Evolutionary conservation across 1,140 invertebrate species (phyloP), one percentile per base, ranked within the genome.

Genomic region (Cotesia typhae): DNA sequence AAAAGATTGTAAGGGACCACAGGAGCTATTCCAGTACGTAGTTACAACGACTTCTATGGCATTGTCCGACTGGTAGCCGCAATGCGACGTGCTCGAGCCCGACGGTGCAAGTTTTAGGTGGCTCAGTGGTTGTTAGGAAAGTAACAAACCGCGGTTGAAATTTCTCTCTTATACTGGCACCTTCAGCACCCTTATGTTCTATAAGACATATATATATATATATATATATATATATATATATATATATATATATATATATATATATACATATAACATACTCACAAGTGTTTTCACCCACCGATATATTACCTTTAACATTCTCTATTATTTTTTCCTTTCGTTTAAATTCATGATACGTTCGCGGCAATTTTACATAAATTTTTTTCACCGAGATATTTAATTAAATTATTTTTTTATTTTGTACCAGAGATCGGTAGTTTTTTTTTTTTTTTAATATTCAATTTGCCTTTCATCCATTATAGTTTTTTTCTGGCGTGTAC

Each of bases 61-160:
- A 80, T 80, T 82, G 79, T 81, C 78, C 79, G 66, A 67, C 75
- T 77, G 71, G 65, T 75, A 80, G 75, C 78, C 80, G 82, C 81
- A 82, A 79, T 82, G 81, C 81, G 82, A 82, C 81, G 80, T 80
- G 76, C 77, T 75, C 70, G 41, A 47, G 41, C 75, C 78, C 69
- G 35, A 35, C 75, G 73, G 35, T 75, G 66, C 72, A 77, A 80
- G 70, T 78, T 79, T 77, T 78, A 77, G 76, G 76, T 77, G 77
- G 77, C 69, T 79, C 65, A 67, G 75, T 72, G 76, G 75, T 80
- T 79, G 81, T 80, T 82, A 78, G 78, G 61, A 60, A 78, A 76
- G 75, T 80, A 81, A 81, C 81, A 79, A 79, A 78, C 76, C 71
- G 64, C 72, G 17, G 65, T 63, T 35, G 67, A 72, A 75, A 75